Conservation (phyloP, 2,888 invertebrate species). For the Plusia festucae region DNA sequence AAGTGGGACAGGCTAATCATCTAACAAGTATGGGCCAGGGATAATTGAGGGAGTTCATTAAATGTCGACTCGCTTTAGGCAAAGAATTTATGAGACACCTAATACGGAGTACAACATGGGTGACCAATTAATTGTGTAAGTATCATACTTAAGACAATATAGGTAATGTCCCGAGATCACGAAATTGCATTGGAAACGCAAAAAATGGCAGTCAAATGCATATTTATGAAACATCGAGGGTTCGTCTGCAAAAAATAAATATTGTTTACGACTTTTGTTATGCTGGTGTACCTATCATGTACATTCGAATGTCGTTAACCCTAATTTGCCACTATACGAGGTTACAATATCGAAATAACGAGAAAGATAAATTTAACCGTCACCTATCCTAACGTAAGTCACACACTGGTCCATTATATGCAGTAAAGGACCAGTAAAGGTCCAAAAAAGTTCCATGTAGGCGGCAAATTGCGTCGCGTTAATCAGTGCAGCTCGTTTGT, state of each 20-base stretch:
- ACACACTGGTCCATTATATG: no score
- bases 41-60: constrained; percentile 46
- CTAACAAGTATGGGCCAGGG: constrained; percentile 21
- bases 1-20: constrained; percentile 30
- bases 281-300: no score
- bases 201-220: not conserved
- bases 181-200: not conserved
- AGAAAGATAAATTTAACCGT: no score
- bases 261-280: not conserved
- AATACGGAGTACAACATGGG: constrained; percentile 32
- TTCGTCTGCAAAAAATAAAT: not conserved
- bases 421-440: not conserved
- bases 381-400: no score
- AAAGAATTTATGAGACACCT: constrained; percentile 24
- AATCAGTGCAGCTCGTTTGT: constrained; percentile 1
- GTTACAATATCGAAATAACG: no score
- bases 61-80: constrained; percentile 23
- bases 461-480: not conserved
- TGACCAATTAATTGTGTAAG: constrained; percentile 33
- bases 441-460: not conserved
- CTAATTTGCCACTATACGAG: no score
- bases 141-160: constrained; percentile 19
- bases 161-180: constrained; percentile 22
- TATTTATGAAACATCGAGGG: not conserved
- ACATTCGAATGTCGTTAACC: no score